Evolutionary conservation across 1,140 invertebrate genomes (phyloP).

Genomic region (Himalopsyche phryganea): DNA sequence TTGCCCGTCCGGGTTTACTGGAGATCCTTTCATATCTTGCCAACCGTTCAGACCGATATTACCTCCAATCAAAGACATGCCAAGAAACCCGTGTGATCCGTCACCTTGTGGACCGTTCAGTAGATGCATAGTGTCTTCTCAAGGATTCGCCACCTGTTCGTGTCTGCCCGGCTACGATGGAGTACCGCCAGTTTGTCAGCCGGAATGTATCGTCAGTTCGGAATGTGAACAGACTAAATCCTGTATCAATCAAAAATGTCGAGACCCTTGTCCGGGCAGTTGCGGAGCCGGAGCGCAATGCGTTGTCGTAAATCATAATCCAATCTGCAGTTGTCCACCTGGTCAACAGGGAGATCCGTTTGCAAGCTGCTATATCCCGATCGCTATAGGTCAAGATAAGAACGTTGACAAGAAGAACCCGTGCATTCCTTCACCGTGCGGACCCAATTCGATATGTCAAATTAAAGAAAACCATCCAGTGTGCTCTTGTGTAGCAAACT

Average conservation of each 20-base stretch:
- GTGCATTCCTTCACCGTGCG: slow-evolving; percentile 78
- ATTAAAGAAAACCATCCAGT: slow-evolving; percentile 72
- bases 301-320: slow-evolving; percentile 76
- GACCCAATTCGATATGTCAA: slow-evolving; percentile 80
- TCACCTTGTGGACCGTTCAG: slow-evolving; percentile 78
- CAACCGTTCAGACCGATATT: slow-evolving; percentile 47
- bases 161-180: slow-evolving; percentile 77
- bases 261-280: slow-evolving; percentile 72
- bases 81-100: slow-evolving; percentile 61
- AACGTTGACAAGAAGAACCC: slow-evolving; percentile 53
- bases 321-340: slow-evolving; percentile 73
- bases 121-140: slow-evolving; percentile 65
- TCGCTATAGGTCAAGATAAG: slow-evolving; percentile 44
- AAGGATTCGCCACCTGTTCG: slow-evolving; percentile 73
- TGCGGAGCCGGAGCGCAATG: slow-evolving; percentile 74
- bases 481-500: slow-evolving; percentile 73
- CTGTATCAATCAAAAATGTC: slow-evolving; percentile 74
- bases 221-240: slow-evolving; percentile 74
- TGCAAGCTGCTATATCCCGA: slow-evolving; percentile 60
- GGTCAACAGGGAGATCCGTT: slow-evolving; percentile 78
- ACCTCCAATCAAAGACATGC: slow-evolving; percentile 39
- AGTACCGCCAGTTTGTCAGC: slow-evolving; percentile 73
- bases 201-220: slow-evolving; percentile 75
- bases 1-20: slow-evolving; percentile 66
- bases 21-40: slow-evolving; percentile 77